Conservation (phyloP, 2,797 vertebrate genomes). For the Rhadinocentrus ornatus region DNA sequence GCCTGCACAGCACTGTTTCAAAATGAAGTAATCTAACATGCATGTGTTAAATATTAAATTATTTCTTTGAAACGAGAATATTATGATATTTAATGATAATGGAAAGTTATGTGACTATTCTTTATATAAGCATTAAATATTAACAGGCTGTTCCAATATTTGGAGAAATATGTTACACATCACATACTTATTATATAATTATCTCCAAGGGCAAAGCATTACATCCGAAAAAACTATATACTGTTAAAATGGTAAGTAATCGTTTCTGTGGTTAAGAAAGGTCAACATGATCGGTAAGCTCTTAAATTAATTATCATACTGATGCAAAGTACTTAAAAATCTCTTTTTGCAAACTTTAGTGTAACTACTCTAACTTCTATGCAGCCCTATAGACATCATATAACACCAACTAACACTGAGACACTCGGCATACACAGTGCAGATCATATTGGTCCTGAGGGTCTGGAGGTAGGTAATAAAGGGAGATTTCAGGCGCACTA, state of each 20-base stretch:
- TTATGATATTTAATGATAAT: background rate
- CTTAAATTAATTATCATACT: conserved; percentile 17
- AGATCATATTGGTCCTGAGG: conserved; percentile 75
- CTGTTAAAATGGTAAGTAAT: conserved; percentile 30
- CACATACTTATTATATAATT: conserved; percentile 35
- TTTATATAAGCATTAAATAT: conserved; percentile 37
- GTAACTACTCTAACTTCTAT: conserved; percentile 24
- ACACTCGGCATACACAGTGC: conserved; percentile 57
- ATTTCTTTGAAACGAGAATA: conserved; percentile 45
- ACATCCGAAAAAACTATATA: conserved; percentile 30
- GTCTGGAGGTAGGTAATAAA: conserved; percentile 76
- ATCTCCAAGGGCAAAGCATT: conserved; percentile 20
- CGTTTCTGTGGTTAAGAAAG: conserved; percentile 22
- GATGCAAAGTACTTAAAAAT: conserved; percentile 38
- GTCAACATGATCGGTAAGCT: conserved; percentile 15
- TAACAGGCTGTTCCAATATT: conserved; percentile 47
- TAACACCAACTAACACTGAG: conserved; percentile 26
- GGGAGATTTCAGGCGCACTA: conserved; percentile 54
- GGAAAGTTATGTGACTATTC: conserved; percentile 25
- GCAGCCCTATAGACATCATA: conserved; percentile 35
- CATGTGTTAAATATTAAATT: conserved; percentile 44
- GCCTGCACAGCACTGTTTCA: background rate
- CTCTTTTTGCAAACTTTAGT: conserved; percentile 32
- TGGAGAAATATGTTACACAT: conserved; percentile 39
- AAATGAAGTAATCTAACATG: background rate